phyloP scores from a whole-genome alignment of 2,888 invertebrate genomes.

The Drosophila mayaguana region DNA sequence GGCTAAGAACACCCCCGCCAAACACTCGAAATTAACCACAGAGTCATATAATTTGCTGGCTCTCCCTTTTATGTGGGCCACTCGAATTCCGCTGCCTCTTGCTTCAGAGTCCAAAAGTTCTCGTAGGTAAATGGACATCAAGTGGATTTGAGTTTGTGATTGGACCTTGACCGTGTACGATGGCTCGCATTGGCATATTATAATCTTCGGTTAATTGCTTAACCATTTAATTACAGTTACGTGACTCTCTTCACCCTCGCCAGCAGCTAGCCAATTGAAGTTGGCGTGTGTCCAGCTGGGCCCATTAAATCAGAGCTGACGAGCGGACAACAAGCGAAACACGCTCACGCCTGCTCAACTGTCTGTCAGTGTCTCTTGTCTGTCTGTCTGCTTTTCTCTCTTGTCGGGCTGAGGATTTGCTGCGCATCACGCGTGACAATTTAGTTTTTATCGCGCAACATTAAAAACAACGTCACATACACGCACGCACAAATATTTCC shows the following conservation, averaged over 20 bases:
- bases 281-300: constrained; percentile 22
- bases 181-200: constrained; percentile 25
- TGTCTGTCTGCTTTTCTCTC: background rate
- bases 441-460: constrained; percentile 42
- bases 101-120: background rate
- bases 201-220: constrained; percentile 62
- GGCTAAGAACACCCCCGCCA: constrained; percentile 51
- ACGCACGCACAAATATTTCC: background rate
- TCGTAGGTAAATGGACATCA: constrained; percentile 39
- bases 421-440: constrained; percentile 33
- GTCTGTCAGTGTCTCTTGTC: background rate
- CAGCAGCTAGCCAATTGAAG: constrained; percentile 24
- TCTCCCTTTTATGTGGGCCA: constrained; percentile 1
- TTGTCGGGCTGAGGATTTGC: constrained; percentile 17
- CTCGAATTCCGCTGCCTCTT: background rate
- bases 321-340: constrained; percentile 42
- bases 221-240: constrained; percentile 62
- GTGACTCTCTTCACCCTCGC: constrained; percentile 25
- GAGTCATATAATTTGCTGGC: constrained; percentile 31
- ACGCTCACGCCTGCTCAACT: constrained; percentile 1
- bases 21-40: constrained; percentile 57
- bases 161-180: constrained; percentile 22
- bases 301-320: constrained; percentile 64
- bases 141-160: constrained; percentile 55
- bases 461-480: constrained; percentile 27